Evolutionary conservation across 2,888 invertebrate genomes (phyloP), one percentile per base, ranked within the genome.

Genomic region (Mythimna albipuncta): DNA sequence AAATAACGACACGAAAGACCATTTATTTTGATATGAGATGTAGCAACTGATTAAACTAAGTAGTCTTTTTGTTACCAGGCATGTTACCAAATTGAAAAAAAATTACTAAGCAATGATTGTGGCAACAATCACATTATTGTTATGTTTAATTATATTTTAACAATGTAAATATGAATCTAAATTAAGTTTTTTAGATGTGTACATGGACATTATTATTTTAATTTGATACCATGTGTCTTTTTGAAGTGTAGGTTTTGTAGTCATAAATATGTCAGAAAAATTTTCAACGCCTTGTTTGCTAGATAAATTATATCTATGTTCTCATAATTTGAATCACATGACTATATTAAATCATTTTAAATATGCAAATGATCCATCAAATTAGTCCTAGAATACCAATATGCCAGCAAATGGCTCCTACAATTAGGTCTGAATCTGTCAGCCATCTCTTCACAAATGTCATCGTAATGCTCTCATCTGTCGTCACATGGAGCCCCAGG

Each of bases 401-500:
- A 7, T 11, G 19, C 10, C 63, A 32, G 16, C 16, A 26, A 55
- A 41, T 13, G 10, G 2, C 26, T 19, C 13, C 6, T 16, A 47
- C 11, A 47, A 47, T 47, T 6, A 57, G 35, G 6, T 10, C 10
- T 2, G 52, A 59, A 58, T 66, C 19, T 65, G 50, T 44, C 26
- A 58, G 6, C 19, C 7, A 38, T 54, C 11, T 57, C n/a, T 5
- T 10, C 16, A 55, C 50, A 69, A 62, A 38, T 62, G 6, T 69
- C 62, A 69, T 35, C 2, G 13, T 35, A 26, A 68, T 63, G 35
- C 50, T 58, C 19, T 21, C 55, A 69, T 69, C 54, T 67, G 38
- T 59, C 64, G 73, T 71, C 63, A 88, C 89, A 71, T 75, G 79
- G 83, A 70, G 58, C 57, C 90, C 89, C 92, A 91, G 86, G 86